phyloP scores from a whole-genome alignment of 2,888 invertebrate species.

The Pammene fasciana region DNA sequence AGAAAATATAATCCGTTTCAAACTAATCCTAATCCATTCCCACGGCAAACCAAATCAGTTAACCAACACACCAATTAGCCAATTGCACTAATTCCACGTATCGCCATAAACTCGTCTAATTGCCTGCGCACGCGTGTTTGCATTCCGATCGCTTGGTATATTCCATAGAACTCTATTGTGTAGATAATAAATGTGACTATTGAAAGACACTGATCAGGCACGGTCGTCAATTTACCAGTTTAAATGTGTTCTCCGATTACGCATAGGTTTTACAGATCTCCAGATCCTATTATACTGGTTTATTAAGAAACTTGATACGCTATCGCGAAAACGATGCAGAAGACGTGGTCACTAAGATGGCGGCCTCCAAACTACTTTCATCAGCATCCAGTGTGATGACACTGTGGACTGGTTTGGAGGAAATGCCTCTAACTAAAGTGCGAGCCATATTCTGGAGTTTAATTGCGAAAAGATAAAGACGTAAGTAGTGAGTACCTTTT shows the following conservation, averaged over 20 bases:
- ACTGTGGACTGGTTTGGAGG: conserved; percentile 6
- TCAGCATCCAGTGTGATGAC: conserved; percentile 31
- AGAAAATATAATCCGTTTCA: neutral
- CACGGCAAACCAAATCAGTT: conserved; percentile 22
- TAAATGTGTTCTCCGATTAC: neutral
- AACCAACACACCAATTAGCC: conserved; percentile 26
- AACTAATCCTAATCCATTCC: conserved; percentile 17
- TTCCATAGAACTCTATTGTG: neutral
- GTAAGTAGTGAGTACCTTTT: no score
- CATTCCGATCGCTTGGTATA: neutral
- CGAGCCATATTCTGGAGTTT: neutral
- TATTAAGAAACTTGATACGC: neutral
- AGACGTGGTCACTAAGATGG: conserved; percentile 24
- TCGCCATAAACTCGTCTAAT: conserved; percentile 32
- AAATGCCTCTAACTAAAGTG: conserved; percentile 2
- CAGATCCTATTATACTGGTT: neutral
- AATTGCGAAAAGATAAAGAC: neutral
- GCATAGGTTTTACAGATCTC: neutral
- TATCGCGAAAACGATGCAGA: neutral
- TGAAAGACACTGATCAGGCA: no score
- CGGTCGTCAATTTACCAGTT: neutral
- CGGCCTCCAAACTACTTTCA: conserved; percentile 35
- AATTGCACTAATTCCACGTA: conserved; percentile 20
- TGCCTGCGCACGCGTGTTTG: conserved; percentile 22
- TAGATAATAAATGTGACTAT: no score